phyloP scores from a whole-genome alignment of 30 jellyfish, hydroid and myxozoan genomes.

The Turritopsis dohrnii region DNA sequence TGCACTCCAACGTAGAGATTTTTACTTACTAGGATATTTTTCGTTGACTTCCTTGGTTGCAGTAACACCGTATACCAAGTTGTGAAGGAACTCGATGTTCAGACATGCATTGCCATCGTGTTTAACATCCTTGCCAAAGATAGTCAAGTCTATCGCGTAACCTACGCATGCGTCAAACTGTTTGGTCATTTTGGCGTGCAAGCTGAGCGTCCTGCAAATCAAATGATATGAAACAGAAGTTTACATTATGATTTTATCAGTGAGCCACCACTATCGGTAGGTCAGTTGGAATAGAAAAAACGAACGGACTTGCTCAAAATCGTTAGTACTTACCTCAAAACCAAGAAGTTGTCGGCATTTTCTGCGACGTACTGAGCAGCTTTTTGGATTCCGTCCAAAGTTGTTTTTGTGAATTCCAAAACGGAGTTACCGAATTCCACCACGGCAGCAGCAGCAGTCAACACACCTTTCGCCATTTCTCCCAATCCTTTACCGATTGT shows the following conservation, averaged over 20 bases:
- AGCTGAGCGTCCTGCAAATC: background rate
- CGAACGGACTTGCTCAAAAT: background rate
- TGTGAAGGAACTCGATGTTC: constrained; percentile 36
- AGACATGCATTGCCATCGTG: constrained; percentile 26
- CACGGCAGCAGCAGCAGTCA: background rate
- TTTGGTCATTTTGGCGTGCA: background rate
- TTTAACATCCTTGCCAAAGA: constrained; percentile 1
- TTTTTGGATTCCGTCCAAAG: background rate
- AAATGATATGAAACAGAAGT: background rate
- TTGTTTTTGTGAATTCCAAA: background rate
- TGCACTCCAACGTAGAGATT: no score
- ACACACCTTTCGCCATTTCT: constrained; percentile 46
- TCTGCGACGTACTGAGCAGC: background rate
- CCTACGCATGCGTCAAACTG: constrained; percentile 17
- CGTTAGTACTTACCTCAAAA: background rate
- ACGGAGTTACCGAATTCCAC: background rate
- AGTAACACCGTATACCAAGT: constrained; percentile 31
- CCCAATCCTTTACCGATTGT: constrained; percentile 52
- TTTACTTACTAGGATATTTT: background rate
- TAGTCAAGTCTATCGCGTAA: background rate
- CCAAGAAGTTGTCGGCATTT: background rate
- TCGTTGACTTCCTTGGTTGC: constrained; percentile 28
- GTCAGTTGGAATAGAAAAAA: no score
- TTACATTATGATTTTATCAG: no score
- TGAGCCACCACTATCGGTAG: no score